These are phyloP conservation scores for Xanthia icteritia DNA, from an alignment of 2,888 invertebrate species.

Conservation along the genomic window DNA sequence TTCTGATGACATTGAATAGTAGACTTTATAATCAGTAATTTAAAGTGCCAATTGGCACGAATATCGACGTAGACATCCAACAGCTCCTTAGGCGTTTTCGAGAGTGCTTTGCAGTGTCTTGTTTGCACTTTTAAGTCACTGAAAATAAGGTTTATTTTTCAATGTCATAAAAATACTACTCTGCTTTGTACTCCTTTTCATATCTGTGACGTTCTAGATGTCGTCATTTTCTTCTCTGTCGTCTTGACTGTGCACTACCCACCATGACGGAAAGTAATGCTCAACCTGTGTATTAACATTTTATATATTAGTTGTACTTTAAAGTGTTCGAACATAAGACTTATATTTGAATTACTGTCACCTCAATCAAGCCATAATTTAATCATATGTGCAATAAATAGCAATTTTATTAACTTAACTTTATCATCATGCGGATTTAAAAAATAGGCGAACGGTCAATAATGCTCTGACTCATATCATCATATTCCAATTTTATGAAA, in stretches of 20 bases:
- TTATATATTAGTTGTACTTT: constrained; percentile 47
- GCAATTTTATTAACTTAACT: constrained; percentile 29
- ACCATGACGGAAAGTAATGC: constrained; percentile 71
- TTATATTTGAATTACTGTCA: constrained; percentile 47
- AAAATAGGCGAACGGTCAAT: constrained; percentile 2
- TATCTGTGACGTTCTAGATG: not conserved
- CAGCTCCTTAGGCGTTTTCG: not conserved
- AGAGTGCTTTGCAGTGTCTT: too few relatives aligned
- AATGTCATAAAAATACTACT: not conserved
- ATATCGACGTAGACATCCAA: not conserved
- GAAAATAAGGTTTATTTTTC: constrained; percentile 23
- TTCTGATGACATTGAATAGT: constrained; percentile 14
- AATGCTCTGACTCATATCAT: not conserved
- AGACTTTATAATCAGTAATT: not conserved
- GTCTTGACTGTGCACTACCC: constrained; percentile 50
- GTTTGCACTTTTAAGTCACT: not conserved
- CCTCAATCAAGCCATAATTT: constrained; percentile 24
- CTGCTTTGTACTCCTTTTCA: not conserved
- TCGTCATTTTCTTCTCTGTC: constrained; percentile 16
- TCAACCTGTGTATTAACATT: constrained; percentile 63
- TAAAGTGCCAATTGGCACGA: not conserved
- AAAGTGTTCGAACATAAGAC: constrained; percentile 55
- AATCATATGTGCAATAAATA: constrained; percentile 40
- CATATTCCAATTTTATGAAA: constrained; percentile 1
- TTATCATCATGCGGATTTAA: not conserved